phyloP scores from a whole-genome alignment of 2,888 invertebrate genomes.

The Tenthredo amoena region DNA sequence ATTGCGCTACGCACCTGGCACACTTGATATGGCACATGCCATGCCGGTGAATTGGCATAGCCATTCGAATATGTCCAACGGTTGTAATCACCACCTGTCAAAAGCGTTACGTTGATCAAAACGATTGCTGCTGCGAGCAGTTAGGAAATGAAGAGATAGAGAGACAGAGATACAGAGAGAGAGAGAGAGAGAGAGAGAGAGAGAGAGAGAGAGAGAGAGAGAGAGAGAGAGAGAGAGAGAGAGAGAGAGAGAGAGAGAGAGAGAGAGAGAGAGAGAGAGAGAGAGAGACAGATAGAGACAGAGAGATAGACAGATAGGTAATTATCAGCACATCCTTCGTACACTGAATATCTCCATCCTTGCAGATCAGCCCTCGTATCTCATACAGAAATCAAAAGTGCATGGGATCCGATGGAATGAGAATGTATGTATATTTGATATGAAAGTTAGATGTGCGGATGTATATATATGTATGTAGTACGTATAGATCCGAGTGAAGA shows the following conservation, averaged over 20 bases:
- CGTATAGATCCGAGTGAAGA: neutral
- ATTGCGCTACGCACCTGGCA: slow-evolving; percentile 78
- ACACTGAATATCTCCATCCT: slow-evolving; percentile 6
- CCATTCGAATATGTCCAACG: slow-evolving; percentile 77
- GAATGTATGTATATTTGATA: neutral
- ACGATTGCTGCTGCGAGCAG: neutral
- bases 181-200: neutral
- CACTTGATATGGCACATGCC: slow-evolving; percentile 77
- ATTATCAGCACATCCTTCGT: slow-evolving; percentile 27
- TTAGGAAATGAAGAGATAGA: neutral
- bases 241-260: no score
- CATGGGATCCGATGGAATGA: neutral
- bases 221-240: neutral
- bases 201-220: neutral
- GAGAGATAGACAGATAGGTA: neutral
- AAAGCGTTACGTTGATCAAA: slow-evolving; percentile 63
- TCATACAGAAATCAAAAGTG: neutral
- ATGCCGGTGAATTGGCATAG: slow-evolving; percentile 77
- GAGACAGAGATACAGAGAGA: neutral
- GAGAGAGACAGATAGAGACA: neutral
- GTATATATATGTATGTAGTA: no score
- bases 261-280: neutral
- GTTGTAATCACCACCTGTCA: slow-evolving; percentile 77
- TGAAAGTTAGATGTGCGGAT: no score
- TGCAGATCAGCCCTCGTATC: neutral